Evolutionary conservation across 2,797 vertebrate genomes (phyloP), one percentile per base, ranked within the genome.

Genomic region (Ptychadena robeensis): DNA sequence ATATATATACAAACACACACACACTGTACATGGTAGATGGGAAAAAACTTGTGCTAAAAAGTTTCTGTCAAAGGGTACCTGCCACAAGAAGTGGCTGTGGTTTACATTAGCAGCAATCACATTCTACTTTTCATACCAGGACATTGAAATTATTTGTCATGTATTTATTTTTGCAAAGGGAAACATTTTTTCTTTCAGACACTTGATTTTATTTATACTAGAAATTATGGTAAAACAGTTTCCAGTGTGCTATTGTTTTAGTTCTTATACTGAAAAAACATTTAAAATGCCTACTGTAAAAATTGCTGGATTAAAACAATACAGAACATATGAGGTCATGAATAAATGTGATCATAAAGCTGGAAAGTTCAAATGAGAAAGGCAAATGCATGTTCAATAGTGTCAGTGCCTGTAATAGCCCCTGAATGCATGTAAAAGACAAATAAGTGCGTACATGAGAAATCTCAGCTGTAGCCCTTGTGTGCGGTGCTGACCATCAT

Each of bases 381-480:
- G 15, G 40, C 31, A 34, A 15, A 73, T 32, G 38, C 31, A 10
- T 35, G 34, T 31, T 11, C 27, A 48, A 44, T 7, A 70, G 37
- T 44, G 14, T 31, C 22, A 32, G 59, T 31, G 9, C 18, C 9
- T 9, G 11, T 10, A n/a, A 18, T 67, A 32, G 65, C 35, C 65
- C 31, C 32, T 67, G 31, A 65, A 76, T 63, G 28, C 34, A 65
- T 27, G 64, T 34, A 68, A 79, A 32, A 32, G 18, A 25, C 53
- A n/a, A 68, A 69, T 53, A 35, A 69, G 67, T 59, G n/a, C 40
- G 57, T 31, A 27, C 63, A 48, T 37, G 11, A 78, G 63, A 18
- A 25, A 0, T 73, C 44, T 27, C 22, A 79, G 32, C 53, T 68
- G 38, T 75, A 82, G 80, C 80, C 80, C 80, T 82, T 76, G 64